Evolutionary conservation across 1,140 invertebrate genomes (phyloP), one percentile per base, ranked within the genome.

Genomic region (Platyura marginata): DNA sequence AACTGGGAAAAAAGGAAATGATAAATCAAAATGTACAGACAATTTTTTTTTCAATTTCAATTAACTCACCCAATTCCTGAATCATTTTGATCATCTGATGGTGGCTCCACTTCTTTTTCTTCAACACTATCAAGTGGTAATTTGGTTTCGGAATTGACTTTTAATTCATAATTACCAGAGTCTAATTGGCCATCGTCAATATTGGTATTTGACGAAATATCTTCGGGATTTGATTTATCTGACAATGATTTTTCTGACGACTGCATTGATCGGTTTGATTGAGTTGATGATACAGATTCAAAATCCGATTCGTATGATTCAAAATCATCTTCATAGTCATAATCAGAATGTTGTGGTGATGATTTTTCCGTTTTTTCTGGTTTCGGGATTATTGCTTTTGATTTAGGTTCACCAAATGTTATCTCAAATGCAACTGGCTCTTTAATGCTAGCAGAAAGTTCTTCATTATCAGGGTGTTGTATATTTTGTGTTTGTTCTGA

Each of bases 301-400:
- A 69, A 69, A 54, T 69, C 67, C 13, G 67, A 68, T 51, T 68
- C 66, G 48, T 69, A 69, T 0, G 67, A 68, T 45, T 69, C 67
- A 50, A 69, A 69, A 49, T 69, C 67, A 48, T 68, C 66, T 29
- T 65, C 66, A 44, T 69, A 69, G 22, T 61, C 52, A 20, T 35
- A 10, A 10, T 15, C 34, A 35, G 8, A n/a, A n/a, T n/a, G n/a
- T n/a, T n/a, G n/a, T n/a, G n/a, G n/a, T n/a, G n/a, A n/a, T n/a
- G 51, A 50, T 2, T 57, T 52, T n/a, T 55, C 49, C 16, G 48
- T 48, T 9, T 43, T 41, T 15, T 43, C 25, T 44, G 18, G 3
- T 15, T 23, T 13, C 3, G 21, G 13, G 2, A 15, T 37, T 22
- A 10, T 43, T 2, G 29, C 3, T 0, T 20, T 18, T 19, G 48